Evolutionary conservation across 2,888 invertebrate genomes (phyloP), one percentile per base, ranked within the genome.

Genomic region (Eupithecia inturbata): DNA sequence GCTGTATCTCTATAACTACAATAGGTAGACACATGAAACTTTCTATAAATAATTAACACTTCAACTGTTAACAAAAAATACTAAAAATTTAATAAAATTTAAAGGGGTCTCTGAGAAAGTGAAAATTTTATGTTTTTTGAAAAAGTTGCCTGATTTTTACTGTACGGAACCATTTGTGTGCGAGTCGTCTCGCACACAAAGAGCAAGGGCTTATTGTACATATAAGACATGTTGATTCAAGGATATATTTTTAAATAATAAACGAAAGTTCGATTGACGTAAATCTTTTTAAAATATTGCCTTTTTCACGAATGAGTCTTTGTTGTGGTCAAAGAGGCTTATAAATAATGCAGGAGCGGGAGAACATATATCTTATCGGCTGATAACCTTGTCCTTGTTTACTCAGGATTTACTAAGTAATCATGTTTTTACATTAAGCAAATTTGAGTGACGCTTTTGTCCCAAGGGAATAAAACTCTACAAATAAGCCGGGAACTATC

Each of bases 371-470:
- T 91, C 89, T 87, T 91, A 91, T 91, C 89, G 88, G 81, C 86
- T 53, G 90, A 91, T 91, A 90, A 87, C 88, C 83, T 84, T 83
- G 87, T 82, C 85, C 87, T 89, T 93, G 92, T 93, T 92, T 93
- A 91, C 90, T 88, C 82, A 86, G 86, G 84, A 84, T 86, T 83
- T 80, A 26, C 88, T 93, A 92, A 92, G 57, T 57, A 57, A 57
- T 57, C 22, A 57, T 53, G 49, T 53, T 22, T 22, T 57, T 4
- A 57, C 57, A 26, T 22, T 22, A 57, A 26, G 57, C 57, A 7
- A 49, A 49, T 22, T 22, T 26, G 26, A 57, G 22, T 57, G 57
- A 26, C 22, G 57, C 1, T 57, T 57, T 14, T 57, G 57, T 57
- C 57, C 14, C 57, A 14, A 26, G 5, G 9, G 57, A 26, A 22